Conservation (phyloP, 1,140 invertebrate species). For the Pteromalus puparum region DNA sequence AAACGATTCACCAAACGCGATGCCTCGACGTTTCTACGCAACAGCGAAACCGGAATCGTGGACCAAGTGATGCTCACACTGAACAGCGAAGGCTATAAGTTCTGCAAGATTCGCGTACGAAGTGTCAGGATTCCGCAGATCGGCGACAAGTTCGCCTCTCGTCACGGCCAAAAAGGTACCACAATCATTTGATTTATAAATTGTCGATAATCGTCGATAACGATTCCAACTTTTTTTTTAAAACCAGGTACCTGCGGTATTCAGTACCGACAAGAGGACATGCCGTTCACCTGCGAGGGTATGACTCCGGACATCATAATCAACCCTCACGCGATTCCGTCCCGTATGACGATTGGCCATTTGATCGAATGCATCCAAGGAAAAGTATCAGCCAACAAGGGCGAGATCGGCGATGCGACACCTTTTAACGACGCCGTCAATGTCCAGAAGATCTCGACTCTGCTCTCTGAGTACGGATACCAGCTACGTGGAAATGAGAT, state of each 20-base stretch:
- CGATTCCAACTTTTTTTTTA: not conserved
- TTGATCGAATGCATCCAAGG: slow-evolving; percentile 65
- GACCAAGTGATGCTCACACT: slow-evolving; percentile 64
- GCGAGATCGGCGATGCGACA: slow-evolving; percentile 64
- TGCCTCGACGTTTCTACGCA: slow-evolving; percentile 89
- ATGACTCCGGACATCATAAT: slow-evolving; percentile 64
- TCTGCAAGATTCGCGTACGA: slow-evolving; percentile 62
- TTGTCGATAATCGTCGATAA: not conserved
- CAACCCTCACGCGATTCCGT: slow-evolving; percentile 63
- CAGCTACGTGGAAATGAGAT: slow-evolving; percentile 63
- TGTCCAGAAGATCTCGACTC: slow-evolving; percentile 63
- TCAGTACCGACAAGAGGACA: slow-evolving; percentile 63
- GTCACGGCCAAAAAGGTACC: slow-evolving; percentile 63
- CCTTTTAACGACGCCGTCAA: slow-evolving; percentile 65
- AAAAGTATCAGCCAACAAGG: slow-evolving; percentile 63
- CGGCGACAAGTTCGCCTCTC: slow-evolving; percentile 63
- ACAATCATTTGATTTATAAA: not conserved
- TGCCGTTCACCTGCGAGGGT: slow-evolving; percentile 64
- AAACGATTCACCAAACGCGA: slow-evolving; percentile 94
- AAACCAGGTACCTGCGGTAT: slow-evolving; percentile 62
- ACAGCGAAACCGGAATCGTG: slow-evolving; percentile 63
- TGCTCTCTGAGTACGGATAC: slow-evolving; percentile 64
- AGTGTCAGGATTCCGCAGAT: slow-evolving; percentile 63
- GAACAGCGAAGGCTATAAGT: slow-evolving; percentile 62
- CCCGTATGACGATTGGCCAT: slow-evolving; percentile 65